Conservation (phyloP, 2,888 invertebrate species). For the Emmelina monodactyla region DNA sequence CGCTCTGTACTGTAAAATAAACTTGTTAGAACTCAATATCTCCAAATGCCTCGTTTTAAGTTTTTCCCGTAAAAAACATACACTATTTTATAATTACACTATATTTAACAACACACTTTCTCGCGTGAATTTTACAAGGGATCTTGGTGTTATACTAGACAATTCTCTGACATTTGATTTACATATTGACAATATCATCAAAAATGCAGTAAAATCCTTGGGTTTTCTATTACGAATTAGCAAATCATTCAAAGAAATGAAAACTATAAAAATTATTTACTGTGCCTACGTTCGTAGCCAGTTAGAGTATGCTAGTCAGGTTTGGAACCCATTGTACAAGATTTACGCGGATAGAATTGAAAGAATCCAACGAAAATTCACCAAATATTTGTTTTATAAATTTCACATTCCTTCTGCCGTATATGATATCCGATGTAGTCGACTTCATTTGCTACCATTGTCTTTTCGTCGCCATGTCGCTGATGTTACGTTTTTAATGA, state of each 20-base stretch:
- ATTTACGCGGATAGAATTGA: not conserved
- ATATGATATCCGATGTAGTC: not conserved
- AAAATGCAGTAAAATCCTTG: too few relatives aligned
- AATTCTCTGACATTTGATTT: too few relatives aligned
- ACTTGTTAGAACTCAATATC: too few relatives aligned
- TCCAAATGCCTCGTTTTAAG: not conserved
- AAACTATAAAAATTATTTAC: not conserved
- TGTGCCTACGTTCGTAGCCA: not conserved
- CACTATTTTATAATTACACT: too few relatives aligned
- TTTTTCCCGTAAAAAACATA: too few relatives aligned
- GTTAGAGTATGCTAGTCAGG: not conserved
- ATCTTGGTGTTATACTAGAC: not conserved
- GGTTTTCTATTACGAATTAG: not conserved
- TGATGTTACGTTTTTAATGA: not conserved
- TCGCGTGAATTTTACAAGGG: not conserved
- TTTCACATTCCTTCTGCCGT: not conserved
- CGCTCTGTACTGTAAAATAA: too few relatives aligned
- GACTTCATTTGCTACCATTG: not conserved
- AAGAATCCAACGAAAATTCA: not conserved
- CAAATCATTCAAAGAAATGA: not conserved
- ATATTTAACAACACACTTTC: too few relatives aligned
- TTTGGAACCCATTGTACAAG: not conserved
- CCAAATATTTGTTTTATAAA: not conserved
- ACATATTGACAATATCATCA: too few relatives aligned
- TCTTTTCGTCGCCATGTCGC: too few relatives aligned